Conservation (phyloP, 2,113 vertebrate genomes). For the Hucho hucho region DNA sequence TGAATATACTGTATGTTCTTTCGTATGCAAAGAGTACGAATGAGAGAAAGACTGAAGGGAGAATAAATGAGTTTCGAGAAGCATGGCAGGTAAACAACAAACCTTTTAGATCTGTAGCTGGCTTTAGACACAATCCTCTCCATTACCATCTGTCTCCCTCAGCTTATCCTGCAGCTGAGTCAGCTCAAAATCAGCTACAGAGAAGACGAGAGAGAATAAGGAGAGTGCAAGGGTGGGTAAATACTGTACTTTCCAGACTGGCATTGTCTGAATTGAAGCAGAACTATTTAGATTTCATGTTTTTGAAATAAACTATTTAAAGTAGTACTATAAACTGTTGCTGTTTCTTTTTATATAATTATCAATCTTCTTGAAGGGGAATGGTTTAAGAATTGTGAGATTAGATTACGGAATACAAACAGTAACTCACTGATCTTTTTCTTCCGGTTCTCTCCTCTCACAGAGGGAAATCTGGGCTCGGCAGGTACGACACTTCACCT, state of each 20-base stretch:
- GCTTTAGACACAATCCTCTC: slow-evolving; percentile 88
- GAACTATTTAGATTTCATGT: too few relatives aligned
- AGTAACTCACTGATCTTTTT: slow-evolving; percentile 89
- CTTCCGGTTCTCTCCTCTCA: slow-evolving; percentile 79
- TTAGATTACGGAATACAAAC: neutral
- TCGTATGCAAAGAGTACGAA: too few relatives aligned
- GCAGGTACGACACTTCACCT: slow-evolving; percentile 73
- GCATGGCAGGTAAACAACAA: slow-evolving; percentile 1
- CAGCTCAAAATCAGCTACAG: slow-evolving; percentile 89
- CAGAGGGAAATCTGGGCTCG: slow-evolving; percentile 67
- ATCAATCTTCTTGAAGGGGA: too few relatives aligned
- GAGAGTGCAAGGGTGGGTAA: too few relatives aligned
- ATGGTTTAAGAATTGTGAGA: neutral
- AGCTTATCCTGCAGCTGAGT: slow-evolving; percentile 92
- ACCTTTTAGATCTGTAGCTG: slow-evolving; percentile 83
- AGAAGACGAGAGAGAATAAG: slow-evolving; percentile 18
- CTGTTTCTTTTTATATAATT: too few relatives aligned
- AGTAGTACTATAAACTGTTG: neutral
- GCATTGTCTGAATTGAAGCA: too few relatives aligned
- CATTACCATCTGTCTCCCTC: slow-evolving; percentile 92
- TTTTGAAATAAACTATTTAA: neutral
- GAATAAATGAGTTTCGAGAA: neutral
- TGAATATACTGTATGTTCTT: too few relatives aligned
- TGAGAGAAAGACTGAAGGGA: too few relatives aligned
- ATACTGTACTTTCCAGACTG: too few relatives aligned